These are phyloP conservation scores for Brotogeris chrysoptera DNA, from an alignment of 2,797 vertebrate species.

Conservation along the genomic window DNA sequence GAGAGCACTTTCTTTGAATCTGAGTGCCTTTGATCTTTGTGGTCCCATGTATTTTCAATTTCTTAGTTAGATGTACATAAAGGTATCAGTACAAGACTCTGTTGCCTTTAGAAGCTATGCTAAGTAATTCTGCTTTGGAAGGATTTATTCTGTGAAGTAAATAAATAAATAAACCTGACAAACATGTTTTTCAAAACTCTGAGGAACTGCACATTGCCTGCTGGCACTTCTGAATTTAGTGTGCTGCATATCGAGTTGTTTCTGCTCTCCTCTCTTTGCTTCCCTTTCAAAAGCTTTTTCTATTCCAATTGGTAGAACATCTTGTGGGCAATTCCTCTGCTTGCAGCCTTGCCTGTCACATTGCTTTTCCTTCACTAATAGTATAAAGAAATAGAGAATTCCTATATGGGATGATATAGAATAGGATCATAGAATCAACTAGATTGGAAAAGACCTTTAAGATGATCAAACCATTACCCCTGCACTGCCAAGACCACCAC, in stretches of 20 bases:
- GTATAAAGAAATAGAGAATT: constrained; percentile 7
- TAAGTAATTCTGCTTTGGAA: background rate
- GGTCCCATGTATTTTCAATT: background rate
- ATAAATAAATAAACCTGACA: constrained; percentile 56
- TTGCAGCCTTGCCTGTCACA: constrained; percentile 37
- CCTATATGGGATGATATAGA: background rate
- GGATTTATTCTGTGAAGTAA: background rate
- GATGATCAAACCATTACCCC: background rate
- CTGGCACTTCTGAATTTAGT: constrained; percentile 44
- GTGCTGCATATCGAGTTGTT: constrained; percentile 49
- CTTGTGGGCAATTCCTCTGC: constrained; percentile 39
- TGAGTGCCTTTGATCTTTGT: background rate
- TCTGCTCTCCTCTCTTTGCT: constrained; percentile 45
- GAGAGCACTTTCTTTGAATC: background rate
- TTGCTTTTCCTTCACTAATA: constrained; percentile 18
- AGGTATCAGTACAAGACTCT: background rate
- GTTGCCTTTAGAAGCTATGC: background rate
- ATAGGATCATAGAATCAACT: background rate
- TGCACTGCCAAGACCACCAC: background rate
- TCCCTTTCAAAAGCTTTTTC: constrained; percentile 42
- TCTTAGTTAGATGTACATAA: background rate
- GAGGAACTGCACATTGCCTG: constrained; percentile 7
- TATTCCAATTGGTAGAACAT: constrained; percentile 45
- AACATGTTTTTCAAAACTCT: background rate
- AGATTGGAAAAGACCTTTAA: background rate